A percentile compares a stretch with the other conserved stretches of the same genome.
Evolutionary conservation across 2,888 invertebrate genomes (phyloP).

Genomic region (Eurois occulta): DNA sequence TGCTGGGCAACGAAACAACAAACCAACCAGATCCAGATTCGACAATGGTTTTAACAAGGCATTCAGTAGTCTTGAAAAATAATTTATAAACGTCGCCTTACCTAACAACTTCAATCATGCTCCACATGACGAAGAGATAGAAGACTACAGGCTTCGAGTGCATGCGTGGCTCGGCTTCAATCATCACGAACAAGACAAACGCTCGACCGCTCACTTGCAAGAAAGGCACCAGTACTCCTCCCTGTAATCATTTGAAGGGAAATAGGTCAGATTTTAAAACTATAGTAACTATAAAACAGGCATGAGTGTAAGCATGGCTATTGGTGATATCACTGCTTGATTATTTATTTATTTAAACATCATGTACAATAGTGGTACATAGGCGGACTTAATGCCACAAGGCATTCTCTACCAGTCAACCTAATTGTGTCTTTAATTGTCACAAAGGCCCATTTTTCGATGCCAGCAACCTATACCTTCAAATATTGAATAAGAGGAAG

Average conservation of each 20-base stretch:
- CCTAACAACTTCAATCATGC: conserved; percentile 95
- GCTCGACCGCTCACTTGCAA: conserved; percentile 95
- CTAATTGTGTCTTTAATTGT: background rate
- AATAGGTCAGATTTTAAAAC: background rate
- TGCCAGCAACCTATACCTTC: too few relatives aligned
- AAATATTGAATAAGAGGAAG: too few relatives aligned
- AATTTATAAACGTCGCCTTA: conserved; percentile 72
- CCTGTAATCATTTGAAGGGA: conserved; percentile 76
- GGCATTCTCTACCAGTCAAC: too few relatives aligned
- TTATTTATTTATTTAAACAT: too few relatives aligned
- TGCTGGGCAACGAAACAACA: background rate
- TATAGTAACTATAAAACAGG: background rate
- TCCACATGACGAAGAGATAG: conserved; percentile 96
- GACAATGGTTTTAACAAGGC: background rate
- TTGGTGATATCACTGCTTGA: background rate
- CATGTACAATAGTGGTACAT: too few relatives aligned
- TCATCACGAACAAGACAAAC: conserved; percentile 95
- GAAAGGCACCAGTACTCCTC: conserved; percentile 93
- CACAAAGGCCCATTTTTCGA: too few relatives aligned
- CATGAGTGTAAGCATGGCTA: too few relatives aligned
- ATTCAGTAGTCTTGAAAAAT: background rate
- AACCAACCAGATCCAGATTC: background rate
- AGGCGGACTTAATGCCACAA: too few relatives aligned
- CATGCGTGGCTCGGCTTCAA: conserved; percentile 96
- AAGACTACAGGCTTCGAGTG: conserved; percentile 96